Conservation (phyloP, 2,113 vertebrate species). For the Lota lota region DNA sequence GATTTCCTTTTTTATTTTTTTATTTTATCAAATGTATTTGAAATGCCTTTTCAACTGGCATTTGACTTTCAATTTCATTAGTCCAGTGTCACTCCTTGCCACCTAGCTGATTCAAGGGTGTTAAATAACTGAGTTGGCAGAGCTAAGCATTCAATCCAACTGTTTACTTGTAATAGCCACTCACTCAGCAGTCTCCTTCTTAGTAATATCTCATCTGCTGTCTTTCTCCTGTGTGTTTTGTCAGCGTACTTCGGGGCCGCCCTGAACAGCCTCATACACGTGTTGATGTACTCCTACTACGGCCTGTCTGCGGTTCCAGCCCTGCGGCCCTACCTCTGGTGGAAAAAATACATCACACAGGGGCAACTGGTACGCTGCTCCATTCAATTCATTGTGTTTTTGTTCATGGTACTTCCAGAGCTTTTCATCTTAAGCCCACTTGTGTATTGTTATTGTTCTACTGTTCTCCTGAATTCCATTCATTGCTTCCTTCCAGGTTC, state of each 20-base stretch:
- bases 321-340: conserved; percentile 94
- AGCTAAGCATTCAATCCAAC: no score
- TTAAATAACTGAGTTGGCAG: no score
- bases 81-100: no score
- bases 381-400: not conserved
- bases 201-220: no score
- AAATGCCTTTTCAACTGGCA: no score
- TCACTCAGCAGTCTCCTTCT: no score
- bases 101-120: no score
- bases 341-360: conserved; percentile 99
- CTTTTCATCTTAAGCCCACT: conserved; percentile 3
- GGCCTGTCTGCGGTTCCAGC: conserved; percentile 89
- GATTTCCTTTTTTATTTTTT: no score
- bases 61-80: no score
- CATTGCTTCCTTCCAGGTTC: not conserved
- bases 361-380: conserved; percentile 86
- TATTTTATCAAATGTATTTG: no score
- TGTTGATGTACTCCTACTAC: conserved; percentile 98
- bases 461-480: not conserved
- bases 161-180: no score
- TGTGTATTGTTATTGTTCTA: conserved; percentile 31
- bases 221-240: not conserved
- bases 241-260: conserved; percentile 93
- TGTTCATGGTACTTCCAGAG: no score
- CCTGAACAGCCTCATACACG: conserved; percentile 95